Percentiles rank a stretch among this genome's conserved stretches.
Evolutionary conservation across 2,888 invertebrate species (phyloP).

Genomic region (Sturmia bella): DNA sequence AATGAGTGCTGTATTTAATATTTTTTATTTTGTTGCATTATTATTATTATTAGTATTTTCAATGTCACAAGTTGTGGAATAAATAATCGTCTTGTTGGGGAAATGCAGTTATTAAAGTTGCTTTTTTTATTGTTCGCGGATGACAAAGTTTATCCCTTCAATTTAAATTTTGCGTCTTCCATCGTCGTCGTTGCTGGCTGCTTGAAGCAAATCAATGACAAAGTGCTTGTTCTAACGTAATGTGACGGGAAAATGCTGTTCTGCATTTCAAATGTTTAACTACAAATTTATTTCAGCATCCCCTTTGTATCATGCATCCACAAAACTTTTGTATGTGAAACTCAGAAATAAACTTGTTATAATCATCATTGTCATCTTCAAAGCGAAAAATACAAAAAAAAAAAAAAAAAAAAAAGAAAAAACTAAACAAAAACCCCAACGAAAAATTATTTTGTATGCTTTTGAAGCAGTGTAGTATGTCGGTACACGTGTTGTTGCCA

Average conservation of each 20-base stretch:
- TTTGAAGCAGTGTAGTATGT: constrained; percentile 29
- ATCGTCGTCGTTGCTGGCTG: constrained; percentile 27
- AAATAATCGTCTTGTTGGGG: constrained; percentile 55
- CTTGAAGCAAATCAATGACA: constrained; percentile 75
- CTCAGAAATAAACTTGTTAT: constrained; percentile 61
- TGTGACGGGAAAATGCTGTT: constrained; percentile 75
- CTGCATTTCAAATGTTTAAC: constrained; percentile 68
- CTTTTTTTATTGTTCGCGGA: constrained; percentile 33
- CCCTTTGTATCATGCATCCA: constrained; percentile 24
- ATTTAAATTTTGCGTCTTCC: constrained; percentile 30
- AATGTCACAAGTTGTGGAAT: constrained; percentile 69
- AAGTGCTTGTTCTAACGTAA: constrained; percentile 79
- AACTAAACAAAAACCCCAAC: constrained; percentile 9
- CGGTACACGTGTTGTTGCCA: constrained; percentile 63
- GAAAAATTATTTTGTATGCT: constrained; percentile 26
- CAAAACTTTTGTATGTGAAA: constrained; percentile 20
- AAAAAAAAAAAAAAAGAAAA: too few relatives aligned
- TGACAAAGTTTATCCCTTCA: constrained; percentile 56
- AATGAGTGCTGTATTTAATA: constrained; percentile 26
- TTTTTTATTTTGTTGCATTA: background rate
- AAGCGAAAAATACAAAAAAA: constrained; percentile 60
- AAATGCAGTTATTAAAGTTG: constrained; percentile 54
- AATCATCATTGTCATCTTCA: constrained; percentile 62
- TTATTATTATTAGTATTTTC: constrained; percentile 57
- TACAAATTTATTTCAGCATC: constrained; percentile 48